Evolutionary conservation across 2,888 invertebrate species (phyloP).

Genomic region (Bellardia pandia): DNA sequence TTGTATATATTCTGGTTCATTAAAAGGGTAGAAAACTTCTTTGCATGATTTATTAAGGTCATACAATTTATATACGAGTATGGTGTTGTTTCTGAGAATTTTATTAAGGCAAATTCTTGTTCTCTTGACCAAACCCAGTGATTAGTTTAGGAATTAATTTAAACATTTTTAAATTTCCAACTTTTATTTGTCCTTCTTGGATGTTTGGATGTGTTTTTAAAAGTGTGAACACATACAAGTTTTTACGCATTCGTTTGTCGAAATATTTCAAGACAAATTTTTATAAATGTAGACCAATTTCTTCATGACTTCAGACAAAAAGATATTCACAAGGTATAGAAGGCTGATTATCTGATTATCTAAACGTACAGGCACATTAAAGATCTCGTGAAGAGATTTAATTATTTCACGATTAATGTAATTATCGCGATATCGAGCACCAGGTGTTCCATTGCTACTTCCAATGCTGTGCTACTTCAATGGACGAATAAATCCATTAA

Average conservation of each 20-base stretch:
- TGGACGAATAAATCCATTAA: too few relatives aligned
- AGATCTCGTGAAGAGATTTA: too few relatives aligned
- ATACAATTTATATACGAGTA: conserved; percentile 55
- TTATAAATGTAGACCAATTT: too few relatives aligned
- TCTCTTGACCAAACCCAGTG: conserved; percentile 58
- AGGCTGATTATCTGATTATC: too few relatives aligned
- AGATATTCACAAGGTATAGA: too few relatives aligned
- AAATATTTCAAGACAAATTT: too few relatives aligned
- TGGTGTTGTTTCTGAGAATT: conserved; percentile 69
- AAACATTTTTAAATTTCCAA: not conserved
- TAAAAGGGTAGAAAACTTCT: conserved; percentile 50
- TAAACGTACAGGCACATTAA: too few relatives aligned
- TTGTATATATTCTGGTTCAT: conserved; percentile 30
- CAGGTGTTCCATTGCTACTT: too few relatives aligned
- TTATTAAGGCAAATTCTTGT: conserved; percentile 66
- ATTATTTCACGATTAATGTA: too few relatives aligned
- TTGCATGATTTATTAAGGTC: conserved; percentile 71
- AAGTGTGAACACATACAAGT: not conserved
- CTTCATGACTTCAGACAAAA: too few relatives aligned
- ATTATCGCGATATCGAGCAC: too few relatives aligned
- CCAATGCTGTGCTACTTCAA: too few relatives aligned
- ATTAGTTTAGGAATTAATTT: conserved; percentile 57
- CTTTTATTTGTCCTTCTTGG: conserved; percentile 8
- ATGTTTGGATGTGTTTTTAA: not conserved
- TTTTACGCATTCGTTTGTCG: not conserved